phyloP scores from a whole-genome alignment of 2,888 invertebrate genomes.

The Cacoxenus indagator region DNA sequence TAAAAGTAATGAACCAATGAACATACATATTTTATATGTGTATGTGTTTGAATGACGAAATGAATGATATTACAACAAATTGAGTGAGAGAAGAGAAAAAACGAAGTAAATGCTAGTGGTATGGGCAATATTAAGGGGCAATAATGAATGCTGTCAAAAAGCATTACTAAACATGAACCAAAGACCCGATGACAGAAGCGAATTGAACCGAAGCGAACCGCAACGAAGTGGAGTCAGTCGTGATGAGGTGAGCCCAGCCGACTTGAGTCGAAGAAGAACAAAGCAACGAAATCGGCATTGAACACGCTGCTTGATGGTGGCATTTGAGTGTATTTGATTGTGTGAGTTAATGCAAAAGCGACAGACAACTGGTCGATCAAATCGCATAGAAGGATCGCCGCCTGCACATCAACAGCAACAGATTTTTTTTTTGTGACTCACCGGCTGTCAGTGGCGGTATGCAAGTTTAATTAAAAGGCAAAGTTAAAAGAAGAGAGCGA shows the following conservation, averaged over 20 bases:
- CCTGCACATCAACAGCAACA: neutral
- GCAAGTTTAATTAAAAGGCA: constrained; percentile 59
- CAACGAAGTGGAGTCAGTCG: neutral
- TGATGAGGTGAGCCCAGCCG: too few species aligned
- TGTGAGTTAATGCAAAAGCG: neutral
- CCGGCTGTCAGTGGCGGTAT: constrained; percentile 43
- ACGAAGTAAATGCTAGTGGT: neutral
- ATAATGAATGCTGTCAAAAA: constrained; percentile 16
- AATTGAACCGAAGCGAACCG: neutral
- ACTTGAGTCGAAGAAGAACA: too few species aligned
- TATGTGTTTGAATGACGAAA: neutral
- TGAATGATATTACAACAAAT: constrained; percentile 14
- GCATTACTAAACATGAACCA: constrained; percentile 1
- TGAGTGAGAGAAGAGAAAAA: neutral
- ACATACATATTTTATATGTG: too few species aligned
- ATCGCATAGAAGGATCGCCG: neutral
- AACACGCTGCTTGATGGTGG: neutral
- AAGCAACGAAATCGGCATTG: neutral
- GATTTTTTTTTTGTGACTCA: neutral
- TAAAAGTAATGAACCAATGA: constrained; percentile 51
- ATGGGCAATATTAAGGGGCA: neutral
- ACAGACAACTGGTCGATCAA: neutral
- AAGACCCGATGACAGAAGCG: constrained; percentile 2
- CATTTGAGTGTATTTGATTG: neutral
- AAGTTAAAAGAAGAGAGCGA: constrained; percentile 14